phyloP scores from a whole-genome alignment of 2,797 vertebrate genomes.

The Melanitta fusca region DNA sequence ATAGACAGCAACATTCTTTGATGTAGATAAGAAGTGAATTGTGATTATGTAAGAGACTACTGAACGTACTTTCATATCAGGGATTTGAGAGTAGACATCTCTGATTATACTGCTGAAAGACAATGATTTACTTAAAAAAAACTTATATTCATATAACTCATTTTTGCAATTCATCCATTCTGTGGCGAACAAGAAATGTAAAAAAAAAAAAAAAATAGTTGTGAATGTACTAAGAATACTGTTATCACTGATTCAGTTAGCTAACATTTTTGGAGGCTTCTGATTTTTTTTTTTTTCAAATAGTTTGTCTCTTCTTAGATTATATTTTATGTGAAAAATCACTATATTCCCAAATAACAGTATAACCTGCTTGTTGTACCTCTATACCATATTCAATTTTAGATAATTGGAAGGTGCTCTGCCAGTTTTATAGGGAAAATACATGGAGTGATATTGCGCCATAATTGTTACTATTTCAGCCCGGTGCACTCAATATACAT shows the following conservation, averaged over 20 bases:
- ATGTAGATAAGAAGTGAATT: constrained; percentile 43
- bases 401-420: not conserved
- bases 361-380: not conserved
- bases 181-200: not conserved
- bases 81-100: not conserved
- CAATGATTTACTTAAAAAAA: not conserved
- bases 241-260: not conserved
- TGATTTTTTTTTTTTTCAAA: not conserved
- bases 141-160: not conserved
- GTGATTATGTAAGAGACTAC: constrained; percentile 34
- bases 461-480: not conserved
- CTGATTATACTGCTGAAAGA: not conserved
- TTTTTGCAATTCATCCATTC: not conserved
- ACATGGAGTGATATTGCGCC: not conserved
- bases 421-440: not conserved
- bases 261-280: not conserved
- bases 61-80: constrained; percentile 33
- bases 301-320: not conserved
- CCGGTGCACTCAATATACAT: not conserved
- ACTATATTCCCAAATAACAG: not conserved
- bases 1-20: not conserved
- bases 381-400: not conserved
- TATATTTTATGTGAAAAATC: not conserved
- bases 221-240: not conserved
- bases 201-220: not conserved